Percentiles rank a stretch among this genome's conserved stretches.
Conservation (phyloP, 2,113 vertebrate species). For the Dasypus novemcinctus region DNA sequence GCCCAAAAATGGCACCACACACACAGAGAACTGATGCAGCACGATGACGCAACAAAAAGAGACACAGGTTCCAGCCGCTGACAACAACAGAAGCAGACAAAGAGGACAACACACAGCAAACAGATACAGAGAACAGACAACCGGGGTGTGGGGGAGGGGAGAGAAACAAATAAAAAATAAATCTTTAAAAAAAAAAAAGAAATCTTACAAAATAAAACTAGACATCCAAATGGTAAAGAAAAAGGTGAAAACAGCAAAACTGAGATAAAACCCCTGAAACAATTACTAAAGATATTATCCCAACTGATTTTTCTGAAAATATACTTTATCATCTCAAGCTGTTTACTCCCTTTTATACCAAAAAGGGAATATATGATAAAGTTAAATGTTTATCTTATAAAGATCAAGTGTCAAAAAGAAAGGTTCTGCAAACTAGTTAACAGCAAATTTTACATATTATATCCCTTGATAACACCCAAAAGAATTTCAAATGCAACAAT, state of each 20-base stretch:
- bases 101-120: too few species aligned
- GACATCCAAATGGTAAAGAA: neutral
- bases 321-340: neutral
- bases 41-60: too few species aligned
- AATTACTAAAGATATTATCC: neutral
- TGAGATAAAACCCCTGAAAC: neutral
- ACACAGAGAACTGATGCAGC: too few species aligned
- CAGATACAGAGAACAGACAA: too few species aligned
- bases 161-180: too few species aligned
- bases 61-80: too few species aligned
- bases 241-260: neutral
- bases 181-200: too few species aligned
- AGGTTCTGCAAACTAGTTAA: neutral
- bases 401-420: neutral
- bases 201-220: neutral
- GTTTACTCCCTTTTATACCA: neutral
- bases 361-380: neutral
- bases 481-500: neutral
- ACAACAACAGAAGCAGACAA: too few species aligned
- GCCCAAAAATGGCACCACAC: too few species aligned
- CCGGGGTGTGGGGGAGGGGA: too few species aligned
- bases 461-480: neutral
- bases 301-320: constrained; percentile 32
- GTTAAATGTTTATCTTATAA: neutral
- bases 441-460: neutral